Conservation (phyloP, 2,797 vertebrate species). For the Borostomias antarcticus region DNA sequence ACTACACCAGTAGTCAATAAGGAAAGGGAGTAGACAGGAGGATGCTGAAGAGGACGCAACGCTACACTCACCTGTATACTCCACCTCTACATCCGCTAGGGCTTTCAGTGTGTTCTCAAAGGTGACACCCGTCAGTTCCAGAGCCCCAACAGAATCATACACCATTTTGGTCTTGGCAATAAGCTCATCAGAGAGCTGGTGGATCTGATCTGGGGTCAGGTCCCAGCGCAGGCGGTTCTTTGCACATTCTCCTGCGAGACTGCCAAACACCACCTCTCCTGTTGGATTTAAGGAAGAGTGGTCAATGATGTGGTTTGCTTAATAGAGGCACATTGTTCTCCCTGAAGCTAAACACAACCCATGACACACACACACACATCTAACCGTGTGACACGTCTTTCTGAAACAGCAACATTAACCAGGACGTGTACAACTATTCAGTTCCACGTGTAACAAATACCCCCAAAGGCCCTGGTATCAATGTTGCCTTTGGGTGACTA, state of each 20-base stretch:
- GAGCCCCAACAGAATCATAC: slow-evolving; percentile 85
- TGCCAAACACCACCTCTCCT: slow-evolving; percentile 78
- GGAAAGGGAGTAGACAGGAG: neutral
- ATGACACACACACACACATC: too few relatives aligned
- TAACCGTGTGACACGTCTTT: too few relatives aligned
- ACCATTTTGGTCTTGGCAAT: slow-evolving; percentile 84
- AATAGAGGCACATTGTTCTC: too few relatives aligned
- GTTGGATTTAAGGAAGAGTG: neutral
- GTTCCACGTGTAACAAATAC: too few relatives aligned
- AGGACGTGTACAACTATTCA: too few relatives aligned
- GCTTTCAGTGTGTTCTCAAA: slow-evolving; percentile 89
- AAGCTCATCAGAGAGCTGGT: slow-evolving; percentile 75
- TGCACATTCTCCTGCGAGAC: slow-evolving; percentile 44
- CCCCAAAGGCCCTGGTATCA: too few relatives aligned
- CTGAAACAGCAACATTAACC: too few relatives aligned
- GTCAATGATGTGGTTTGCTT: neutral
- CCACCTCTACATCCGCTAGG: slow-evolving; percentile 88
- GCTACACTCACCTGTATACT: slow-evolving; percentile 84
- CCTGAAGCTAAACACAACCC: too few relatives aligned
- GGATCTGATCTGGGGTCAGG: slow-evolving; percentile 82
- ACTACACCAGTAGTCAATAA: neutral
- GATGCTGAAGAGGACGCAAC: slow-evolving; percentile 1
- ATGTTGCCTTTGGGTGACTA: too few relatives aligned
- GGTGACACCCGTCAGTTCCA: slow-evolving; percentile 75
- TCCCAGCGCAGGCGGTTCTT: slow-evolving; percentile 87